Conservation (phyloP, 2,113 vertebrate species). For the Daboia siamensis region DNA sequence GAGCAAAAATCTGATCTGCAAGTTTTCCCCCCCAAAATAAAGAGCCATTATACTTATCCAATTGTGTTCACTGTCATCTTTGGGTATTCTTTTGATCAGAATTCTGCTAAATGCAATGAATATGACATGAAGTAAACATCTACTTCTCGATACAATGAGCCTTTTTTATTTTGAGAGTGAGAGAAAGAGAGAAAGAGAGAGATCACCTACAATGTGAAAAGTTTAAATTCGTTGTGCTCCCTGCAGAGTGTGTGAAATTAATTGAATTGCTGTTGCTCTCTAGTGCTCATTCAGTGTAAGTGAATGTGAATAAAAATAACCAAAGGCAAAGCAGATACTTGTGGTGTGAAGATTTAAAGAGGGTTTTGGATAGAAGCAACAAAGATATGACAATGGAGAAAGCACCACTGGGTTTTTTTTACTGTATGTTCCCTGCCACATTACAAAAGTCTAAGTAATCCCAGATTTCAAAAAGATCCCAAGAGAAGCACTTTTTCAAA, state of each 20-base stretch:
- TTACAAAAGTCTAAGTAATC: not conserved
- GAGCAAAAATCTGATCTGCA: not conserved
- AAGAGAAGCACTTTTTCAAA: not conserved
- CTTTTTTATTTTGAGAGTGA: not conserved
- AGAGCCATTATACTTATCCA: not conserved
- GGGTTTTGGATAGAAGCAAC: constrained; percentile 20
- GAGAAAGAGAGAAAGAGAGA: not conserved
- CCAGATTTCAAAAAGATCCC: not conserved
- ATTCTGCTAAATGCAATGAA: not conserved
- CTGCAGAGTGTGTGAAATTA: constrained; percentile 58
- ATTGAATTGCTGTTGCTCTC: constrained; percentile 63
- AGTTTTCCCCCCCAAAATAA: not conserved
- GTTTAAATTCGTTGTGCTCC: constrained; percentile 57
- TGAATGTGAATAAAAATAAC: constrained; percentile 63
- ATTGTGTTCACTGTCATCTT: not conserved
- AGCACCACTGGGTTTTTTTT: constrained; percentile 43
- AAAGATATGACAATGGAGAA: constrained; percentile 56
- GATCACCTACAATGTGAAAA: constrained; percentile 57
- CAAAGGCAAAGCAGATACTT: constrained; percentile 59
- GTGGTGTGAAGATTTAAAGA: constrained; percentile 65
- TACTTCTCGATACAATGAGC: constrained; percentile 11
- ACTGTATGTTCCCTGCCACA: not conserved
- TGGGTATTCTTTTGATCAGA: not conserved
- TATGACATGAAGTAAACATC: constrained; percentile 9
- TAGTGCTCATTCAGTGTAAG: constrained; percentile 61